Base-by-base conservation (phyloP, 2,888 invertebrate genomes). In the Pristionchus arcanus region DNA sequence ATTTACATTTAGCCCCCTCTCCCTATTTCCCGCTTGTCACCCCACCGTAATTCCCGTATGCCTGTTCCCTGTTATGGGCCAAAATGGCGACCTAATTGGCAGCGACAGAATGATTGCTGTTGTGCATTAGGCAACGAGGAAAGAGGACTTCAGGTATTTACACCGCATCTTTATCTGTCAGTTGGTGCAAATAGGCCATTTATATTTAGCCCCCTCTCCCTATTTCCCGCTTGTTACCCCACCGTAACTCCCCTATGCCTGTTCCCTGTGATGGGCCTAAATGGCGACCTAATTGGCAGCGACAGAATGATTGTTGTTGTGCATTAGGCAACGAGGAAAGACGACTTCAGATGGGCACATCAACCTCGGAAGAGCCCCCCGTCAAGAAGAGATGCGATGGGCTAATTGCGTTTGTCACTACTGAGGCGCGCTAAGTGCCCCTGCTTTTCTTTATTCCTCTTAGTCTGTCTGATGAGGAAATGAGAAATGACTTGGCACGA, bases 281-380 rank as follows among this genome's bases (percentile, higher is more conserved):
- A 21, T 9, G 1, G n/a, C n/a, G 5, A 7, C 42, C 77, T 77
- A 77, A 77, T 77, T 81, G 81, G 49, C 7, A 34, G 81, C 81
- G 81, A 81, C 81, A 81, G 15, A 81, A 81, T 81, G 81, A 81
- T 81, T 81, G 81, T n/a, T n/a, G 77, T 19, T 49, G 49, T 81
- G n/a, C 81, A 81, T 81, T 81, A 81, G 81, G 13, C n/a, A 49
- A 16, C 4, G 42, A 49, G 9, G 42, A 9, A 9, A 9, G 42
- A n/a, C 16, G 81, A 81, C 81, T 81, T 81, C 81, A 81, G 81
- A 81, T 81, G 25, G 81, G n/a, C 81, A 53, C 81, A 28, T 53
- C 81, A 81, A 49, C 13, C 25, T 74, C 42, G 37, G 34, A 21
- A 7, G 74, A 11, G 42, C 42, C 42, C n/a, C 42, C 42, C 42